Evolutionary conservation across 2,113 vertebrate species (phyloP).

Genomic region (Trinectes maculatus): DNA sequence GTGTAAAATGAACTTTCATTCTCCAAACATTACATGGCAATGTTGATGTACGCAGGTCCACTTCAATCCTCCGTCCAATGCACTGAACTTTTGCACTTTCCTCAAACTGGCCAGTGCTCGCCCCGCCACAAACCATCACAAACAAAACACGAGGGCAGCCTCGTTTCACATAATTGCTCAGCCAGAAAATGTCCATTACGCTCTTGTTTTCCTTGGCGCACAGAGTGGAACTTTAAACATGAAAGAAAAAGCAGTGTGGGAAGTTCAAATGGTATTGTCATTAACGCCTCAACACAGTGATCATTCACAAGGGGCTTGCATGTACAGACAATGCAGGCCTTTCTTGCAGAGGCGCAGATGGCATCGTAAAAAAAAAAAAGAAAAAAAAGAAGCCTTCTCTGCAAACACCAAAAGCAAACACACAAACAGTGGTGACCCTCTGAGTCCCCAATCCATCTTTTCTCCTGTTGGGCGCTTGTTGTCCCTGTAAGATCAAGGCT

Average conservation of each 20-base stretch:
- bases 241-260: slow-evolving; percentile 72
- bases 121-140: slow-evolving; percentile 71
- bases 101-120: slow-evolving; percentile 32
- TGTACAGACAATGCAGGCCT: slow-evolving; percentile 71
- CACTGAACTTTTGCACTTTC: slow-evolving; percentile 75
- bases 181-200: slow-evolving; percentile 79
- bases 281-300: slow-evolving; percentile 74
- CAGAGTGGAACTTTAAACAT: slow-evolving; percentile 63
- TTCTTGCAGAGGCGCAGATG: slow-evolving; percentile 77
- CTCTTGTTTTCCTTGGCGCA: slow-evolving; percentile 78
- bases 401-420: slow-evolving; percentile 84
- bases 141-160: slow-evolving; percentile 71
- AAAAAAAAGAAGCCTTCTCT: slow-evolving; percentile 67
- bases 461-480: slow-evolving; percentile 75
- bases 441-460: slow-evolving; percentile 80
- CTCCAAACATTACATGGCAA: slow-evolving; percentile 5
- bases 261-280: slow-evolving; percentile 82
- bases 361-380: slow-evolving; percentile 74
- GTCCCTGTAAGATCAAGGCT: slow-evolving; percentile 73
- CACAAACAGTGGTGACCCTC: slow-evolving; percentile 81
- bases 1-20: not conserved
- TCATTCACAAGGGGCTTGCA: slow-evolving; percentile 75
- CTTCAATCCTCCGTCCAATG: slow-evolving; percentile 8
- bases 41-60: slow-evolving; percentile 5
- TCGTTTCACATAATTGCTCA: slow-evolving; percentile 74